Percentiles rank a stretch among this genome's conserved stretches.
Conservation (phyloP, 2,113 vertebrate genomes). For the Hyaena hyaena region DNA sequence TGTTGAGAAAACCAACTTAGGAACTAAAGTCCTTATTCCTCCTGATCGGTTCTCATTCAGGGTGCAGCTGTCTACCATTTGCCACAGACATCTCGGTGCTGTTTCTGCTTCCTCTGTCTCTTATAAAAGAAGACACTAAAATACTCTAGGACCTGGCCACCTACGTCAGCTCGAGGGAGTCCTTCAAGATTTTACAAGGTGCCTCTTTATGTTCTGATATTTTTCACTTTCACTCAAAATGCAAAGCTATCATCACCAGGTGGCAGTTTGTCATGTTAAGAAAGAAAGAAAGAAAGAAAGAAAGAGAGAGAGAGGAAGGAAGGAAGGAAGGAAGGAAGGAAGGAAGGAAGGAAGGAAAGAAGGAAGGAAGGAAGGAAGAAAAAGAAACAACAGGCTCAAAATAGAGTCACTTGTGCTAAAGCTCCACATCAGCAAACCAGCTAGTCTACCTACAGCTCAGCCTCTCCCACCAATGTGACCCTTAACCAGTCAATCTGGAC, state of each 20-base stretch:
- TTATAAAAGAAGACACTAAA: neutral
- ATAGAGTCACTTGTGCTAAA: neutral
- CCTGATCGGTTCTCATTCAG: neutral
- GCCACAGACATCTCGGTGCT: neutral
- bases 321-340: neutral
- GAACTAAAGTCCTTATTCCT: neutral
- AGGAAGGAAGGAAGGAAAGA: too few relatives aligned
- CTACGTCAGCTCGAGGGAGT: neutral
- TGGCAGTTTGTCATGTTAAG: neutral
- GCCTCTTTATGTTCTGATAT: neutral
- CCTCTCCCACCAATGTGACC: neutral
- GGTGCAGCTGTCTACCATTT: neutral
- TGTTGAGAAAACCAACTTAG: constrained; percentile 16
- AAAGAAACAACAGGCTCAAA: neutral
- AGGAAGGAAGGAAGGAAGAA: neutral
- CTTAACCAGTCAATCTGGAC: neutral
- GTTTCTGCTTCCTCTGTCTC: neutral
- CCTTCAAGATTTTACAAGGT: neutral
- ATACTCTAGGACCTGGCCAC: neutral
- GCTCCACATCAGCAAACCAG: neutral
- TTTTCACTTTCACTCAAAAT: neutral
- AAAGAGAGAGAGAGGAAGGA: too few relatives aligned
- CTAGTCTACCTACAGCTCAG: neutral
- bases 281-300: too few relatives aligned
- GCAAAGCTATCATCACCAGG: neutral